Evolutionary conservation across 2,797 vertebrate species (phyloP).

Genomic region (Eulemur albifrons): DNA sequence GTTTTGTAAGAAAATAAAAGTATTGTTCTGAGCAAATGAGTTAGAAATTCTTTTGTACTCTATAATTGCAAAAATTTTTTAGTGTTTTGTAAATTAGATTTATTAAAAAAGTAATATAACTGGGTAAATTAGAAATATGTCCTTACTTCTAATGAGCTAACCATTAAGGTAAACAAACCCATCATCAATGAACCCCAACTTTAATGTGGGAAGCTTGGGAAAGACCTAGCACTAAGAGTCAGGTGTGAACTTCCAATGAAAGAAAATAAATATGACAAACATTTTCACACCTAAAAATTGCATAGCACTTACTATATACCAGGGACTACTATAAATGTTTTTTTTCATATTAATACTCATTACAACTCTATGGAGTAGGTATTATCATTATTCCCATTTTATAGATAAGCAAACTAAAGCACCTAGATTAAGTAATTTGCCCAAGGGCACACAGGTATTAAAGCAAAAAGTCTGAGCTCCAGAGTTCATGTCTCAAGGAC

Average conservation of each 20-base stretch:
- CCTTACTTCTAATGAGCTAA: slow-evolving; percentile 10
- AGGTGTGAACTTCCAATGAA: not conserved
- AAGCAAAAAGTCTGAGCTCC: not conserved
- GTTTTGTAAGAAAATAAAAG: slow-evolving; percentile 39
- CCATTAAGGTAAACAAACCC: slow-evolving; percentile 26
- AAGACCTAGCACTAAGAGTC: not conserved
- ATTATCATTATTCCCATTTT: not conserved
- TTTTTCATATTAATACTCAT: not conserved
- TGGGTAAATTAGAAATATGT: slow-evolving; percentile 36
- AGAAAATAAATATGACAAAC: not conserved
- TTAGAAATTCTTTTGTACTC: not conserved
- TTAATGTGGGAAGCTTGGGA: not conserved
- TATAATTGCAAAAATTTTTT: not conserved
- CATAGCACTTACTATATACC: not conserved
- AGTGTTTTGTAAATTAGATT: slow-evolving; percentile 37
- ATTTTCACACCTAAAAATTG: not conserved
- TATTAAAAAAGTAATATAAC: slow-evolving; percentile 34
- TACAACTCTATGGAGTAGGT: not conserved
- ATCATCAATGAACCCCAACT: slow-evolving; percentile 4
- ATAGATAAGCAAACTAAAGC: not conserved
- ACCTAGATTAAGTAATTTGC: not conserved
- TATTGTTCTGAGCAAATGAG: slow-evolving; percentile 8
- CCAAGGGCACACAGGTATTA: not conserved
- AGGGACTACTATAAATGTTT: not conserved
- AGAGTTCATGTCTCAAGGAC: not conserved